Evolutionary conservation across 2,113 vertebrate species (phyloP).

Genomic region (Sinocyclocheilus anophthalmus): DNA sequence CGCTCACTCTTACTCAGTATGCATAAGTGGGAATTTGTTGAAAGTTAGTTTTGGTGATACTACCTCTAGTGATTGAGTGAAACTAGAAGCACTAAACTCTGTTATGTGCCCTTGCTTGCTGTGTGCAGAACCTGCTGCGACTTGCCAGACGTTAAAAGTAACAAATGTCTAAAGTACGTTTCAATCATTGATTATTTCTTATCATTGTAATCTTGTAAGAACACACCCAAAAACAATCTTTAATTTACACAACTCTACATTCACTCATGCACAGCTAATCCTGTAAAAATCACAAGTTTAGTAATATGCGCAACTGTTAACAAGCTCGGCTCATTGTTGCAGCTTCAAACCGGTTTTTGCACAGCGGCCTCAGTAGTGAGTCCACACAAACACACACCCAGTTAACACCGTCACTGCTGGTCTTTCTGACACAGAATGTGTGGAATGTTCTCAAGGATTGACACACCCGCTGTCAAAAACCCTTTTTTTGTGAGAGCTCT

Average conservation of each 20-base stretch:
- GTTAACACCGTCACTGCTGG: background rate
- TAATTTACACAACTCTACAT: background rate
- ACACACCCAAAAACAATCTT: slow-evolving; percentile 22
- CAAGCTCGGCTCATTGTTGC: background rate
- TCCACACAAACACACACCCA: slow-evolving; percentile 18
- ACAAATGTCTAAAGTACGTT: slow-evolving; percentile 38
- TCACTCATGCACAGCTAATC: background rate
- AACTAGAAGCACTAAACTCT: background rate
- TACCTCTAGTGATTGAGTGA: background rate
- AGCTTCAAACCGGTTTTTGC: slow-evolving; percentile 39
- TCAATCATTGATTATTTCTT: slow-evolving; percentile 31
- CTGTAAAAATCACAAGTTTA: slow-evolving; percentile 7
- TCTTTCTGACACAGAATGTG: slow-evolving; percentile 51
- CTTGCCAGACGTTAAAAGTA: background rate
- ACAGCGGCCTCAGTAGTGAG: background rate
- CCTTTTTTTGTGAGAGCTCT: background rate
- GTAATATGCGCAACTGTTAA: slow-evolving; percentile 17
- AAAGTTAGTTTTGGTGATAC: background rate
- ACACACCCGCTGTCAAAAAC: slow-evolving; percentile 43
- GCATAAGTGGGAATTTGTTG: background rate
- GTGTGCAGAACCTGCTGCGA: background rate
- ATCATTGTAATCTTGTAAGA: background rate
- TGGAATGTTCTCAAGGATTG: slow-evolving; percentile 48
- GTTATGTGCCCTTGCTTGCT: background rate
- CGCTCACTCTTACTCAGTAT: background rate